Base-by-base conservation (phyloP, 2,888 invertebrate species). In the Rotaria sp. region DNA sequence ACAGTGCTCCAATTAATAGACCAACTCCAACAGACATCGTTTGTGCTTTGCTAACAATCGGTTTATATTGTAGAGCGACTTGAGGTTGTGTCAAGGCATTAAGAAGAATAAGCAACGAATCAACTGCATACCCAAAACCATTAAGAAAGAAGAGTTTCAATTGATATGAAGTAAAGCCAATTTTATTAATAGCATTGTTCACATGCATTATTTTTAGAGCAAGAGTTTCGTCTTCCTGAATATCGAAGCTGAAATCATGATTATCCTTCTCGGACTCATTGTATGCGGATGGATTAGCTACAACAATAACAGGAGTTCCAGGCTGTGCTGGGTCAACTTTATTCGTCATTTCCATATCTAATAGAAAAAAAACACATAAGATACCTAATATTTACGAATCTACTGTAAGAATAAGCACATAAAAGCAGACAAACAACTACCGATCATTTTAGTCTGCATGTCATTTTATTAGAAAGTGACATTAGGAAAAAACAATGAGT, bases 91-190 rank as follows among this genome's bases (percentile, higher is more conserved):
- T 35, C 15, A 67, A 18, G 21, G 67, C 67, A 35, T 35, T 67
- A 30, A 67, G 67, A 13, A 67, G 35, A 11, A 67, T 30, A 18
- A 67, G 35, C 8, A 67, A 35, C 15, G 67, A 67, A 35, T 67
- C 67, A 35, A 67, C 67, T 5, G 30, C 67, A 67, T 67, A 67
- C 7, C 67, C 67, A 35, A 67, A 67, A 35, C 67, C 67, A 67
- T 67, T 67, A 18, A 67, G 67, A 67, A 67, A 67, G 67, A 67
- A 67, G 35, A 67, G 67, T 67, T 67, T 67, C 35, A 67, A 30
- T 67, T 67, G 67, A 67, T 67, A 67, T 18, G 67, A 67, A 30
- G 67, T 67, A 67, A 67, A 67, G 11, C 67, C 67, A 67, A 67
- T 67, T 67, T 67, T 21, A 67, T 67, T 35, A 30, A 67, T 67